These are phyloP conservation scores for Meteorus cinctellus DNA, from an alignment of 2,888 invertebrate species.

Conservation along the genomic window DNA sequence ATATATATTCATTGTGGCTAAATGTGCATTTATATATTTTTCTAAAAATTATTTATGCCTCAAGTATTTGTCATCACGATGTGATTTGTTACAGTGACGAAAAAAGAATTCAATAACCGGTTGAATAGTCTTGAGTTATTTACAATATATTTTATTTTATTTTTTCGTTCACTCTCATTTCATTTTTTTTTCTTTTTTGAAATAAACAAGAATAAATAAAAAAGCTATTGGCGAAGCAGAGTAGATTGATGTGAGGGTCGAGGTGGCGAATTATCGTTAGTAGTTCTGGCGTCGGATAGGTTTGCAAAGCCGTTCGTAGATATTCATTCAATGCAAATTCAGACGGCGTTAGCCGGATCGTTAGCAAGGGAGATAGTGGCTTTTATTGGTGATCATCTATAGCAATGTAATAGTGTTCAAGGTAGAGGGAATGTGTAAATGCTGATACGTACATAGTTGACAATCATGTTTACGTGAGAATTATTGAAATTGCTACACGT, in stretches of 20 bases:
- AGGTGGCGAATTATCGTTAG: conserved; percentile 15
- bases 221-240: background rate
- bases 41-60: conserved; percentile 55
- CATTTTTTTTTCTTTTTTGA: background rate
- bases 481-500: background rate
- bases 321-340: conserved; percentile 28
- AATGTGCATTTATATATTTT: conserved; percentile 41
- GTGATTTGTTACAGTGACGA: background rate
- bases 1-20: conserved; percentile 28
- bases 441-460: background rate
- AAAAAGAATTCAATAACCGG: background rate
- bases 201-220: background rate
- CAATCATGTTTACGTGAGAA: background rate
- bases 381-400: conserved; percentile 14
- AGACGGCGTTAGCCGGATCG: conserved; percentile 10
- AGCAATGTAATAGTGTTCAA: background rate
- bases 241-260: conserved; percentile 29
- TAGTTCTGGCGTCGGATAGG: background rate
- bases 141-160: background rate
- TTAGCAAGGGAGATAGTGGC: conserved; percentile 1
- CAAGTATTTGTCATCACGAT: conserved; percentile 37
- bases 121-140: conserved; percentile 1
- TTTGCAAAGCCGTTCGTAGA: conserved; percentile 12
- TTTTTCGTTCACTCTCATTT: background rate
- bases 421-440: background rate